phyloP scores from a whole-genome alignment of 2,113 vertebrate genomes.

The Heteronetta atricapilla region DNA sequence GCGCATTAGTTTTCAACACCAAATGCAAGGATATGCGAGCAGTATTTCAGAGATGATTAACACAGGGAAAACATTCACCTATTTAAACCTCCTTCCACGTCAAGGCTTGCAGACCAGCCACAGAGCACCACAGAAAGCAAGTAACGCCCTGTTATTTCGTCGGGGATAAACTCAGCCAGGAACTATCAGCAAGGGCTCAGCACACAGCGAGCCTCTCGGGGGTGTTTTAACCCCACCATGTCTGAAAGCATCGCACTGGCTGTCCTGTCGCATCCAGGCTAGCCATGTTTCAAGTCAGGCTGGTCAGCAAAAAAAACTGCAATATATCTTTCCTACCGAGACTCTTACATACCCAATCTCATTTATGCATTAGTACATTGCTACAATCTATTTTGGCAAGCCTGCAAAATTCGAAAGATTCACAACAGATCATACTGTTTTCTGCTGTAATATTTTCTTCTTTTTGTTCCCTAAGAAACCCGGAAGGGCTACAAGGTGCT shows the following conservation, averaged over 20 bases:
- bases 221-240: background rate
- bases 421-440: fast-evolving
- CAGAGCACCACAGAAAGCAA: background rate
- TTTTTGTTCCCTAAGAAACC: background rate
- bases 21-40: background rate
- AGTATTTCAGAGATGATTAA: background rate
- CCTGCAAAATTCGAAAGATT: background rate
- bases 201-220: background rate
- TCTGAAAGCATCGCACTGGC: background rate
- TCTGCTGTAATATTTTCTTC: background rate
- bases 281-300: background rate
- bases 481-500: background rate
- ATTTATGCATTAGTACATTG: background rate
- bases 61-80: background rate
- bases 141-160: background rate
- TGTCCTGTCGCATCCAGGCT: fast-evolving
- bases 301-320: background rate
- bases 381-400: background rate
- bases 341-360: background rate
- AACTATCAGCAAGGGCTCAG: background rate
- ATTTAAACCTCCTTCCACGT: background rate
- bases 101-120: background rate
- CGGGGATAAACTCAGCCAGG: background rate
- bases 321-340: background rate
- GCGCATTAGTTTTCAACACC: background rate